Conservation (phyloP, 2,113 vertebrate species). For the Lates calcarifer region DNA sequence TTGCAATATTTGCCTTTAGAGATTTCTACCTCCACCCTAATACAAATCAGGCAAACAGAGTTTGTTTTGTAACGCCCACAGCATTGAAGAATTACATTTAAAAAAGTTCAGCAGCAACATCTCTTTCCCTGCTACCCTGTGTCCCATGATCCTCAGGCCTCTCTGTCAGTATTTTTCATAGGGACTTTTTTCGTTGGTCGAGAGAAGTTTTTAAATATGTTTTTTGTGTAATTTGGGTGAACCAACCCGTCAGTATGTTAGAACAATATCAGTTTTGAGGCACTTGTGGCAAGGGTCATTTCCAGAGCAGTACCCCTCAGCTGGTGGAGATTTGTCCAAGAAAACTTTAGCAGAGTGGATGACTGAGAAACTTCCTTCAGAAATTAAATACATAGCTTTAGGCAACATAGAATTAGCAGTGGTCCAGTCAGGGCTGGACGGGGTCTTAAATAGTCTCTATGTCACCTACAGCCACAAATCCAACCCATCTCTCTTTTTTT, state of each 20-base stretch:
- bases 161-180: neutral
- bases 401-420: neutral
- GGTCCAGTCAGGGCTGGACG: neutral
- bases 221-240: neutral
- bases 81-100: neutral
- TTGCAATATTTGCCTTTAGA: neutral
- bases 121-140: neutral
- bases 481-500: neutral
- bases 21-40: neutral
- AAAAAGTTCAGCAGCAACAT: neutral
- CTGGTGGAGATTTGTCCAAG: conserved; percentile 19
- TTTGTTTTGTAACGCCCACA: neutral
- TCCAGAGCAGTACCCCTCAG: neutral
- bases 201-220: neutral
- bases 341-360: conserved; percentile 4
- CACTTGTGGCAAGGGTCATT: neutral
- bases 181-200: neutral
- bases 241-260: neutral
- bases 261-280: neutral
- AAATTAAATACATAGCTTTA: conserved; percentile 14
- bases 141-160: conserved; percentile 10
- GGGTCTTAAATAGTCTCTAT: conserved; percentile 10
- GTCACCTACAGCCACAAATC: neutral
- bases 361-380: conserved; percentile 13
- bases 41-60: neutral